phyloP scores from a whole-genome alignment of 1,140 invertebrate species.

The Drosophila gunungcola region DNA sequence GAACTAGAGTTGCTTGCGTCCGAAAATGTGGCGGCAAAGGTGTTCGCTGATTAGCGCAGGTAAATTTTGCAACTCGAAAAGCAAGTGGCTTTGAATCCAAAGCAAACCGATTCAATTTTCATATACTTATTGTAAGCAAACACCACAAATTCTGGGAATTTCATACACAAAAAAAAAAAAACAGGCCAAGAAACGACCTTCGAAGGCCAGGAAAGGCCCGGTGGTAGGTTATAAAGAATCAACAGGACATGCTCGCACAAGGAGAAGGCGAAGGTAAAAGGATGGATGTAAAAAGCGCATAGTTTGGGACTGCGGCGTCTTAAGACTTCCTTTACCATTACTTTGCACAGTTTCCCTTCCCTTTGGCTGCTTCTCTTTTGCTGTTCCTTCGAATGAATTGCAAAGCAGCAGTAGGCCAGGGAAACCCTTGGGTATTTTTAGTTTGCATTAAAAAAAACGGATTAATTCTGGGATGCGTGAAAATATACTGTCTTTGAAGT shows the following conservation, averaged over 20 bases:
- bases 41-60: conserved; percentile 3
- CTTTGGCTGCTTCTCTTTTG: not conserved
- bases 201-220: conserved; percentile 19
- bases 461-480: conserved; percentile 55
- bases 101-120: conserved; percentile 43
- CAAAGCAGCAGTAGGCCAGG: conserved; percentile 9
- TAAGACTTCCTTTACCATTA: conserved; percentile 14
- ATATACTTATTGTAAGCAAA: conserved; percentile 63
- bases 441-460: conserved; percentile 54
- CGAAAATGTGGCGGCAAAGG: conserved; percentile 41
- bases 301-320: conserved; percentile 18
- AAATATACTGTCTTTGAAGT: conserved; percentile 36
- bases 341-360: conserved; percentile 3
- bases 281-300: conserved; percentile 1
- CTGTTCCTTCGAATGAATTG: not conserved
- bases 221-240: conserved; percentile 19
- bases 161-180: conserved; percentile 19
- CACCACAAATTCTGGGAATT: conserved; percentile 51
- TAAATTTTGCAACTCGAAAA: not conserved
- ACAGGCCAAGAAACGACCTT: conserved; percentile 18
- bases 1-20: conserved; percentile 35
- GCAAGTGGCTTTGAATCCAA: conserved; percentile 6
- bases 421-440: conserved; percentile 12
- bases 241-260: conserved; percentile 22
- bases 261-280: not conserved